Conservation (phyloP, 2,113 vertebrate species). For the Tapirus terrestris region DNA sequence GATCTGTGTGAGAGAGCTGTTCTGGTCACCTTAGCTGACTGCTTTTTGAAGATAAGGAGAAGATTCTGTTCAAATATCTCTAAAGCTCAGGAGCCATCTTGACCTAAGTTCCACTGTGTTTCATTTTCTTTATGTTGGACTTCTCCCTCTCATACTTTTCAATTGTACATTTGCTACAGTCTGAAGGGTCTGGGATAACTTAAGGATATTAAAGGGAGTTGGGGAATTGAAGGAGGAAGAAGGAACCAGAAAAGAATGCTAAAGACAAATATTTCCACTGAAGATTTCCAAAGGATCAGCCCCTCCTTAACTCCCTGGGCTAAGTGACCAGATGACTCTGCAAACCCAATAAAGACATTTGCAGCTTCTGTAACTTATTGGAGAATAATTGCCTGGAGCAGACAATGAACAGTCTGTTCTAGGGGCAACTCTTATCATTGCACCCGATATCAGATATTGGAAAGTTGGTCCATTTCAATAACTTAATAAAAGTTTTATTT, state of each 20-base stretch:
- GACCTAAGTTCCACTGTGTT: neutral
- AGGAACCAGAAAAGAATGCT: neutral
- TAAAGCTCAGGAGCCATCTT: neutral
- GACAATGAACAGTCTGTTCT: neutral
- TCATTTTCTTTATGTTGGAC: neutral
- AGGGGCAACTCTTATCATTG: neutral
- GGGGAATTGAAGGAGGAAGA: neutral
- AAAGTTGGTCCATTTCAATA: conserved; percentile 22
- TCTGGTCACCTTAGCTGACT: neutral
- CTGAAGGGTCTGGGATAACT: neutral
- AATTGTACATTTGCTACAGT: neutral
- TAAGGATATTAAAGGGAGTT: neutral
- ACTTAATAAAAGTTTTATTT: conserved; percentile 54
- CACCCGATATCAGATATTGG: neutral
- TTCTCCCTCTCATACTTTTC: neutral
- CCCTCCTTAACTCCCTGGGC: neutral
- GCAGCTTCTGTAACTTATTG: neutral
- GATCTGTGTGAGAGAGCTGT: neutral
- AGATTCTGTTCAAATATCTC: neutral
- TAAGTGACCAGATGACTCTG: neutral
- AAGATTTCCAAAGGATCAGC: neutral
- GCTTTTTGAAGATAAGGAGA: neutral
- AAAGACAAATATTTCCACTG: conserved; percentile 1
- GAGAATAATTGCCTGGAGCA: neutral
- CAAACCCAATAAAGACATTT: neutral